phyloP scores from a whole-genome alignment of 2,797 vertebrate genomes.

The Erpetoichthys calabaricus region DNA sequence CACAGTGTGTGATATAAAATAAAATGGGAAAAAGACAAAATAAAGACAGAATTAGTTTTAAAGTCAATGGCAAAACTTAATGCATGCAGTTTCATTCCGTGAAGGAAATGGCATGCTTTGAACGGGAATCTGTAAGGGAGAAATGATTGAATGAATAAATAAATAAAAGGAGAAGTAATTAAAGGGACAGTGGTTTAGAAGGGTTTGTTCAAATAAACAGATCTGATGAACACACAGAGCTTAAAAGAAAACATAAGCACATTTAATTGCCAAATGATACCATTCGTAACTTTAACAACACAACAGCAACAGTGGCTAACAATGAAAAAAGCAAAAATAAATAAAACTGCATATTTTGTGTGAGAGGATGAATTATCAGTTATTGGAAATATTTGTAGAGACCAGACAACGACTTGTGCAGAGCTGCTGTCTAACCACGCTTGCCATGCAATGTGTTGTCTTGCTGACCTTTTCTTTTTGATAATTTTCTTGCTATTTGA shows the following conservation, averaged over 20 bases:
- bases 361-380: slow-evolving; percentile 1
- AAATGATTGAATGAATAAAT: neutral
- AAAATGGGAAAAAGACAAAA: slow-evolving; percentile 70
- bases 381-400: no score
- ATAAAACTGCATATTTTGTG: slow-evolving; percentile 12
- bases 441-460: no score
- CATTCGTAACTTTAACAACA: slow-evolving; percentile 9
- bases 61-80: slow-evolving; percentile 60
- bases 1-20: slow-evolving; percentile 59
- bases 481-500: no score
- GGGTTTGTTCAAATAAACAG: slow-evolving; percentile 15
- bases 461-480: no score
- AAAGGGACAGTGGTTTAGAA: slow-evolving; percentile 32
- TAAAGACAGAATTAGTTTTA: slow-evolving; percentile 96
- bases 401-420: no score
- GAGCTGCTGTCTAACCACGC: no score
- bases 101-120: slow-evolving; percentile 69
- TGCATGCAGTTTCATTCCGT: slow-evolving; percentile 74
- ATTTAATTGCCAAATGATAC: slow-evolving; percentile 7
- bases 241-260: slow-evolving; percentile 10
- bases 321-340: slow-evolving; percentile 4
- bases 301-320: slow-evolving; percentile 3
- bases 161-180: slow-evolving; percentile 24
- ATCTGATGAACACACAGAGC: slow-evolving; percentile 25
- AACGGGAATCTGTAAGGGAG: slow-evolving; percentile 56